Conservation (phyloP, 2,113 vertebrate species). For the Hiodon alosoides region DNA sequence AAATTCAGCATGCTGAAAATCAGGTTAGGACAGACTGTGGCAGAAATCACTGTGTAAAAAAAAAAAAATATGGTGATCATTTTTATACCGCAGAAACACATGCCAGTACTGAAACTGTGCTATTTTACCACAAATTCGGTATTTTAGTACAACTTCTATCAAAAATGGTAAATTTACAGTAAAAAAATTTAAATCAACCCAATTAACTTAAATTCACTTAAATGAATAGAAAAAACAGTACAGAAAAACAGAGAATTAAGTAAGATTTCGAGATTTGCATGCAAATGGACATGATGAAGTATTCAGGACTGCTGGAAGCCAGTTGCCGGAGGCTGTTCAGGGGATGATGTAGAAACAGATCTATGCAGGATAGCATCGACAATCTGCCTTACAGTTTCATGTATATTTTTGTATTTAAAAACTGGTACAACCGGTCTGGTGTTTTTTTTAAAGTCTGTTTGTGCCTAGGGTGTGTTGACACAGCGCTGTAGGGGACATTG, state of each 20-base stretch:
- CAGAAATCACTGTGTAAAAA: too few species aligned
- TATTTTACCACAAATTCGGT: too few species aligned
- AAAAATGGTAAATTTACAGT: too few species aligned
- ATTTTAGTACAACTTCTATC: too few species aligned
- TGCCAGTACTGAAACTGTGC: too few species aligned
- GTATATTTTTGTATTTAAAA: constrained; percentile 49
- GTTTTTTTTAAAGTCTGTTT: constrained; percentile 22
- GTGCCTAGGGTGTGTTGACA: constrained; percentile 43
- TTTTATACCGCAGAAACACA: too few species aligned
- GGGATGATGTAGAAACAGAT: constrained; percentile 42
- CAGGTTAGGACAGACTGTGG: too few species aligned
- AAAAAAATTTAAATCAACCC: neutral
- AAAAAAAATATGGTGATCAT: too few species aligned
- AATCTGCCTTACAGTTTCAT: constrained; percentile 59
- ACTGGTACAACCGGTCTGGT: constrained; percentile 38
- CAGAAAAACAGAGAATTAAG: neutral
- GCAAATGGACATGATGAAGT: constrained; percentile 4
- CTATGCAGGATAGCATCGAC: constrained; percentile 46
- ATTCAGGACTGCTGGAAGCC: neutral
- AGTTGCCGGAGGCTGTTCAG: constrained; percentile 28
- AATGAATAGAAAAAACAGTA: neutral
- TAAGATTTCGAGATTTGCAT: constrained; percentile 1
- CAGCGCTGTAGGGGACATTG: constrained; percentile 46
- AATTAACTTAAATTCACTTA: neutral
- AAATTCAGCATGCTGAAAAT: too few species aligned